A percentile compares a stretch with the other conserved stretches of the same genome.
Conservation (phyloP, 2,797 vertebrate species). For the Schizopygopsis malacanthus region DNA sequence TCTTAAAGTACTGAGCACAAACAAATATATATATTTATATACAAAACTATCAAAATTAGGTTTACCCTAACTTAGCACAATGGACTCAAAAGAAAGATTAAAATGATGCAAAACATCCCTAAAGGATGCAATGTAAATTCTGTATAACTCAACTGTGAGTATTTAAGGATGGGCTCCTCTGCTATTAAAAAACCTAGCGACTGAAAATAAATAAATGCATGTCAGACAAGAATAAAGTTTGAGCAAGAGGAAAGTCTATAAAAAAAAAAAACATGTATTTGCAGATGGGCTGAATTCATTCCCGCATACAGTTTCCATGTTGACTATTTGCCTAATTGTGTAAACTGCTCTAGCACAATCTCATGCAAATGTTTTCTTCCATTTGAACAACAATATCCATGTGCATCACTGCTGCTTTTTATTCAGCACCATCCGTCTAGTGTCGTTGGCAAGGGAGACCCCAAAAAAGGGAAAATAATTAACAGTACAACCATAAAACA, state of each 20-base stretch:
- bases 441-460: neutral
- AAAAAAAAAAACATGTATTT: neutral
- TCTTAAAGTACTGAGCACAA: neutral
- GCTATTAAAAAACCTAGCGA: neutral
- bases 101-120: constrained; percentile 35
- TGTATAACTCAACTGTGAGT: constrained; percentile 3
- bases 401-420: constrained; percentile 1
- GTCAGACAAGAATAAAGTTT: neutral
- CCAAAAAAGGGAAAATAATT: too few species aligned
- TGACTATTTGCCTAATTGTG: constrained; percentile 16
- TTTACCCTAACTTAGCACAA: constrained; percentile 5
- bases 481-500: too few species aligned
- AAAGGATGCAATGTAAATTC: constrained; percentile 32
- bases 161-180: neutral
- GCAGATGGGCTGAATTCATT: neutral
- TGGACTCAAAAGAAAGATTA: neutral
- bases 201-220: constrained; percentile 4
- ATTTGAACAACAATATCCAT: neutral
- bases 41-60: neutral
- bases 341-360: neutral
- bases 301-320: neutral
- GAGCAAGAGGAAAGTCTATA: neutral
- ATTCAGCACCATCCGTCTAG: constrained; percentile 4
- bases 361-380: constrained; percentile 5
- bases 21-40: neutral